A percentile compares a stretch with the other conserved stretches of the same genome.
Conservation (phyloP, 2,113 vertebrate genomes). For the Pachyramphus minor region DNA sequence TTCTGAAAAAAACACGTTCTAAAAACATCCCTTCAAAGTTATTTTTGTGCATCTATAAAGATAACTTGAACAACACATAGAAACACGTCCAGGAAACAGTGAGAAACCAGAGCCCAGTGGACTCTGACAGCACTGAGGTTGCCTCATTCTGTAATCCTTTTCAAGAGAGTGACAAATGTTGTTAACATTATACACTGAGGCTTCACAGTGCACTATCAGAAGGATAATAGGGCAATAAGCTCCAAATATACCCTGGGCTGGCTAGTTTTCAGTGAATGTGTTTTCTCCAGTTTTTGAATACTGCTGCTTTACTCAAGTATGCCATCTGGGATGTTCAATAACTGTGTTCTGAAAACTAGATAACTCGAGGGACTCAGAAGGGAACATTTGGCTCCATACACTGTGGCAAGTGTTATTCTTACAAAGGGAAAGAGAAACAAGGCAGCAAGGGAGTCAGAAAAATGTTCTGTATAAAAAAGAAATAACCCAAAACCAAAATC, state of each 20-base stretch:
- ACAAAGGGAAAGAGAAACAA: conserved; percentile 2
- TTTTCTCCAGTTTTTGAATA: conserved; percentile 3
- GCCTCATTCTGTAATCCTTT: not conserved
- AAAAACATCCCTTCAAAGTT: conserved; percentile 6
- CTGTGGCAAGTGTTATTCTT: not conserved
- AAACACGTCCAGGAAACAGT: not conserved
- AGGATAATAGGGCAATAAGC: not conserved
- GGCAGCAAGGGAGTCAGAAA: not conserved
- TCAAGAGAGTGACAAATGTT: not conserved
- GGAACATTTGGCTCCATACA: conserved; percentile 1
- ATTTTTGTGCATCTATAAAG: conserved; percentile 2
- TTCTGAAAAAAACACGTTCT: not conserved
- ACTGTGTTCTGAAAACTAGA: not conserved
- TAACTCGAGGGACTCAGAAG: not conserved
- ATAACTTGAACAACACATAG: not conserved
- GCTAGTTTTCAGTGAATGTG: not conserved
- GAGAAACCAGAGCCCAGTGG: not conserved
- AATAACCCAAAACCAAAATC: not conserved
- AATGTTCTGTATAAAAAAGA: not conserved
- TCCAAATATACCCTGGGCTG: not conserved
- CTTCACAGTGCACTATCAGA: not conserved
- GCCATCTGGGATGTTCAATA: conserved; percentile 3
- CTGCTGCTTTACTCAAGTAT: not conserved
- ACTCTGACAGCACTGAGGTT: not conserved
- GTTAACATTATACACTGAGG: not conserved